phyloP scores from a whole-genome alignment of 1,140 invertebrate species.

The Saccostrea echinata region DNA sequence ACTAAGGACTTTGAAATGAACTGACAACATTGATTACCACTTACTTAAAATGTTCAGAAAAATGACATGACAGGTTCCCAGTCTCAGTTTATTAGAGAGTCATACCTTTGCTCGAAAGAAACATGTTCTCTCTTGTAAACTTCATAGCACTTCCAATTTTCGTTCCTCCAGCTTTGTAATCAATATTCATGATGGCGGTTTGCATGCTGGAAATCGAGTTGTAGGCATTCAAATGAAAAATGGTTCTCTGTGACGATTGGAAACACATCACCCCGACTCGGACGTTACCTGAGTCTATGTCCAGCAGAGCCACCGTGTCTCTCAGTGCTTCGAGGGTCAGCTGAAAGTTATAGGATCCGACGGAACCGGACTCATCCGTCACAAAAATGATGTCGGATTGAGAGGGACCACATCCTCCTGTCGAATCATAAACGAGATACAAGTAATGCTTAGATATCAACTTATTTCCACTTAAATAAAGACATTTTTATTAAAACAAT shows the following conservation, averaged over 20 bases:
- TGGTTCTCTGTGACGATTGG: background rate
- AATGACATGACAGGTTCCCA: too few relatives aligned
- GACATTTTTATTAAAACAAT: too few relatives aligned
- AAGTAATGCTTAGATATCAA: too few relatives aligned
- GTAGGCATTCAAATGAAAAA: conserved; percentile 23
- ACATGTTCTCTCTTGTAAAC: conserved; percentile 4
- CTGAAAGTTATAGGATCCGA: conserved; percentile 17
- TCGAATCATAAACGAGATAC: background rate
- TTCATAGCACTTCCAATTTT: conserved; percentile 26
- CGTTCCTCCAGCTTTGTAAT: conserved; percentile 2
- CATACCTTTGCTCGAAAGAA: background rate
- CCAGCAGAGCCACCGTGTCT: background rate
- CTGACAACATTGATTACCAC: too few relatives aligned
- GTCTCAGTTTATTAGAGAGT: background rate
- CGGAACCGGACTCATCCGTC: conserved; percentile 22
- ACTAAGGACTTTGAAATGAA: too few relatives aligned
- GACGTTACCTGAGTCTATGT: conserved; percentile 1
- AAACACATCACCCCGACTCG: conserved; percentile 28
- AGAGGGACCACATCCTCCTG: background rate
- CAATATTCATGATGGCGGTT: conserved; percentile 14
- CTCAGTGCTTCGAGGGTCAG: conserved; percentile 8
- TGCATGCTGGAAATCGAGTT: background rate
- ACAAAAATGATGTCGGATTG: conserved; percentile 33
- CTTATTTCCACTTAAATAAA: too few relatives aligned
- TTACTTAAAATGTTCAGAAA: too few relatives aligned